Base-by-base conservation (phyloP, 2,797 vertebrate genomes). In the Synaphobranchus kaupii region DNA sequence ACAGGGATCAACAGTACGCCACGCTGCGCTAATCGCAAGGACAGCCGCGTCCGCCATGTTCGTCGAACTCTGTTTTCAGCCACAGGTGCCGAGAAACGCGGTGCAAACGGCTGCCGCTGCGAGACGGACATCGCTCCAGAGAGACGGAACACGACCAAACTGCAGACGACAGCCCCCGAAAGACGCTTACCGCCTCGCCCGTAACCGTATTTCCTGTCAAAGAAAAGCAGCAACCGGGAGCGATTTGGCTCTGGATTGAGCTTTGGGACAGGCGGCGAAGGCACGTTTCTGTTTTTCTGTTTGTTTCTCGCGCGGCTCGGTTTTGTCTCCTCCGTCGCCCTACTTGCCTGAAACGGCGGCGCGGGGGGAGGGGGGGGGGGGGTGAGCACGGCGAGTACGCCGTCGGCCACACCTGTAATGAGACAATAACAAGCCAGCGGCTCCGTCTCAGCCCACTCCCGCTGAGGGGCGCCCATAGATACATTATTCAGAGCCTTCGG, bases 181-280 rank as follows among this genome's bases (percentile, higher is more conserved):
- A 25, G 92, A 92, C 88, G 90, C 92, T 94, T 94, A 95, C 94
- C 94, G 94, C 95, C 95, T 95, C 92, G 92, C 95, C 94, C 92
- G 96, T 95, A 96, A 95, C 94, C 94, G 94, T 94, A 95, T 95
- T 96, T 95, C 94, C 94, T 95, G 94, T 93, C 93, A 95, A 95
- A 96, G 93, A 94, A 94, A 48, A 95, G 95, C 93, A 93, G 94
- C 94, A 7, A 93, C 93, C 92, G 92, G 93, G 94, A 94, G 93
- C 95, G 95, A 95, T 95, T 94, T 95, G 93, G 89, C 92, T 95
- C 94, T 95, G 95, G 94, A 94, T 96, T 95, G 94, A 91, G 93
- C 95, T 95, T 94, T 91, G 90, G 92, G 93, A 93, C 91, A 93
- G 81, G 85, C 7, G 92, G 93, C 91, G 91, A 87, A 85, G 87